Percentiles rank a stretch among this genome's conserved stretches.
These are phyloP conservation scores for Polia nebulosa DNA, from an alignment of 2,888 invertebrate genomes.

Conservation along the genomic window DNA sequence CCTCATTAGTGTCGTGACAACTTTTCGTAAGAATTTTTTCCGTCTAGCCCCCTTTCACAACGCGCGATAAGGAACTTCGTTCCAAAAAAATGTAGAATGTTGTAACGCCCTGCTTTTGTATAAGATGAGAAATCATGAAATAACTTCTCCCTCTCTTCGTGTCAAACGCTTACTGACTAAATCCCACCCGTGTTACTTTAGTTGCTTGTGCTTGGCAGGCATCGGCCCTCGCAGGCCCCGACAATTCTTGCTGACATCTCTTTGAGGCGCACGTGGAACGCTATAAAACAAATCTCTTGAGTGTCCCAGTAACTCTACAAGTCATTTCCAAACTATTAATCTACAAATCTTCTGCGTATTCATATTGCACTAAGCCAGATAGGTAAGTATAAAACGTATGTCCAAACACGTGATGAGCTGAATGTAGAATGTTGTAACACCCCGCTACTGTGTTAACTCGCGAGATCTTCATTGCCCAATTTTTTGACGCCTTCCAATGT, in stretches of 20 bases:
- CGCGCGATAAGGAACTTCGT: too few relatives aligned
- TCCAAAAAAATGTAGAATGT: constrained; percentile 17
- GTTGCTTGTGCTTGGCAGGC: too few relatives aligned
- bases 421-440: constrained; percentile 20
- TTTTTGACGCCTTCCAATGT: constrained; percentile 3
- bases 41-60: too few relatives aligned
- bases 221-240: too few relatives aligned
- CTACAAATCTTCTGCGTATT: constrained; percentile 1
- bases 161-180: too few relatives aligned
- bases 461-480: constrained; percentile 20
- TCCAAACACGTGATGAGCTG: constrained; percentile 1
- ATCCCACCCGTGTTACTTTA: too few relatives aligned
- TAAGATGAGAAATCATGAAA: too few relatives aligned
- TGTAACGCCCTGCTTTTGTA: constrained; percentile 9
- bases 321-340: not conserved
- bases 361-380: not conserved
- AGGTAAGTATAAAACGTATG: constrained; percentile 6
- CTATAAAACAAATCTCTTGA: not conserved
- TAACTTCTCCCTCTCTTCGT: too few relatives aligned
- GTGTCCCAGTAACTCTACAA: not conserved
- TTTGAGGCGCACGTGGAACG: too few relatives aligned
- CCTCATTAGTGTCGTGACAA: too few relatives aligned
- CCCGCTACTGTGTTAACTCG: not conserved
- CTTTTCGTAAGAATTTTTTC: too few relatives aligned
- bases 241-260: too few relatives aligned